Percentiles rank a stretch among this genome's conserved stretches.
Evolutionary conservation across 1,140 invertebrate species (phyloP).

Genomic region (Cataglyphis hispanica): DNA sequence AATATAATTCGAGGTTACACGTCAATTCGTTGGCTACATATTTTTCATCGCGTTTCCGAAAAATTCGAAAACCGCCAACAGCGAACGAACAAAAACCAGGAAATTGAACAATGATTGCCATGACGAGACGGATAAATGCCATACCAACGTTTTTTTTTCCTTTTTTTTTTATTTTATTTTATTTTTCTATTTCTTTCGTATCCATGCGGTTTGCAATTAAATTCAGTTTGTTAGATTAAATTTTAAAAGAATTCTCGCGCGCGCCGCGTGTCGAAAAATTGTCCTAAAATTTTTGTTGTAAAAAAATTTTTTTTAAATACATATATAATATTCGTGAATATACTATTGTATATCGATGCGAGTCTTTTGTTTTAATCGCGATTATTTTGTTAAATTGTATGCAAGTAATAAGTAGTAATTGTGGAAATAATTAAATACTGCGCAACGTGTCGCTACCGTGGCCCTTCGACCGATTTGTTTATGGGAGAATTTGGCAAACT

Average conservation of each 20-base stretch:
- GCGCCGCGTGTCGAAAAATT: conserved; percentile 13
- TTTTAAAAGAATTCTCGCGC: conserved; percentile 35
- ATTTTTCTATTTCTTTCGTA: conserved; percentile 3
- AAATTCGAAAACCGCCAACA: conserved; percentile 57
- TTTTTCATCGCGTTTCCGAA: conserved; percentile 52
- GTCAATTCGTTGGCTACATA: conserved; percentile 23
- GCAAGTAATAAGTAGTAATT: neutral
- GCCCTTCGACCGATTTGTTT: conserved; percentile 19
- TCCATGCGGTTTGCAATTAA: conserved; percentile 42
- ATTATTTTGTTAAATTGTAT: neutral
- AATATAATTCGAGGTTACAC: conserved; percentile 41
- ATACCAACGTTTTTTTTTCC: conserved; percentile 24
- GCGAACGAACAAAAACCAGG: conserved; percentile 48
- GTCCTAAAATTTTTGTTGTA: neutral
- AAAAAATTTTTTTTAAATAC: neutral
- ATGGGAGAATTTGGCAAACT: conserved; percentile 14
- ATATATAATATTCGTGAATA: neutral
- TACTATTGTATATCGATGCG: neutral
- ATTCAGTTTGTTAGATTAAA: conserved; percentile 57
- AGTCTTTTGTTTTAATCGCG: neutral
- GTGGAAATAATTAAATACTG: conserved; percentile 17
- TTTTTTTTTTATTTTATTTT: neutral
- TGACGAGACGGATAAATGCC: conserved; percentile 56
- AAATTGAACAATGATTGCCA: conserved; percentile 61
- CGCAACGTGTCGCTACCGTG: neutral